Percentiles rank a stretch among this genome's conserved stretches.
Evolutionary conservation across 2,888 invertebrate species (phyloP).

Genomic region (Apodemia mormo): DNA sequence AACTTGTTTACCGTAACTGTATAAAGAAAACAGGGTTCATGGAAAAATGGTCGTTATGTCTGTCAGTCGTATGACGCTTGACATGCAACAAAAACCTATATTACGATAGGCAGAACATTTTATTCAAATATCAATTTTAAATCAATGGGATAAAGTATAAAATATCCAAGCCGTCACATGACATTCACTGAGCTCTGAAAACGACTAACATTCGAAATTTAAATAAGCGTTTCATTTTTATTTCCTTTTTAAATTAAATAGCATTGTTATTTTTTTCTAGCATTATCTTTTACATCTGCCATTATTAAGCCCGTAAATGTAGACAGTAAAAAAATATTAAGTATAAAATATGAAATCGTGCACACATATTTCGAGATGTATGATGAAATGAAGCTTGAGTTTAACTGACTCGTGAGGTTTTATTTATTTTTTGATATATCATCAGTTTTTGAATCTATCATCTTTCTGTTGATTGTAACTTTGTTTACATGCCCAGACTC

Average conservation of each 20-base stretch:
- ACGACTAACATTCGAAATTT: slow-evolving; percentile 50
- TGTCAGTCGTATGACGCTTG: slow-evolving; percentile 63
- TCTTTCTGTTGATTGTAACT: too few species aligned
- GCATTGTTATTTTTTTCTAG: slow-evolving; percentile 47
- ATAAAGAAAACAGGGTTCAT: slow-evolving; percentile 35
- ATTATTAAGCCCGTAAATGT: slow-evolving; percentile 68
- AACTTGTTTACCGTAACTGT: slow-evolving; percentile 33
- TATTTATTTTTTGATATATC: too few species aligned
- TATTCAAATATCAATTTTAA: neutral
- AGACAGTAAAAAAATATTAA: neutral
- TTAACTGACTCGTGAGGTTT: too few species aligned
- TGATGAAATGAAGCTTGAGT: too few species aligned
- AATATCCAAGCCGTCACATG: neutral
- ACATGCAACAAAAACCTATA: slow-evolving; percentile 45
- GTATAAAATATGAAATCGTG: too few species aligned
- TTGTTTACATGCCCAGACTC: too few species aligned
- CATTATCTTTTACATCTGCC: slow-evolving; percentile 58
- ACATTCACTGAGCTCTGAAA: neutral
- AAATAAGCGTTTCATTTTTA: slow-evolving; percentile 51
- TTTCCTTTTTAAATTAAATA: slow-evolving; percentile 58
- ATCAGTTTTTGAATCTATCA: too few species aligned
- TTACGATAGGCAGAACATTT: neutral
- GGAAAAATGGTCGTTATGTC: slow-evolving; percentile 42
- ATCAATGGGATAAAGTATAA: slow-evolving; percentile 6
- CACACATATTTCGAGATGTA: too few species aligned